phyloP scores from a whole-genome alignment of 1,140 invertebrate genomes.

The Ptiloglossa arizonensis region DNA sequence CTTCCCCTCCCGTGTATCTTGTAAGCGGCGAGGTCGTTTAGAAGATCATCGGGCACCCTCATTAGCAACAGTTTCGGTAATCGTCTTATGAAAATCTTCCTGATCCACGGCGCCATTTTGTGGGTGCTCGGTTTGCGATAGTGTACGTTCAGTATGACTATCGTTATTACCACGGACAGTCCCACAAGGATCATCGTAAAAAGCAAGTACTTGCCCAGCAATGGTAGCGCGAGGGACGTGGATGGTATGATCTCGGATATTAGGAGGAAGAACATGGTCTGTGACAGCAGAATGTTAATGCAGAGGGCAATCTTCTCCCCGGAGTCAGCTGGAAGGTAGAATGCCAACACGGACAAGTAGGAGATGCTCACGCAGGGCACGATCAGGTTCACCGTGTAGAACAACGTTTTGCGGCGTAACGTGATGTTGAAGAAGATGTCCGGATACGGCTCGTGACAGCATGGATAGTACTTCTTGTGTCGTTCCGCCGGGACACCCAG shows the following conservation, averaged over 20 bases:
- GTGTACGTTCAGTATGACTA: slow-evolving; percentile 99
- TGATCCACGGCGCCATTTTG: slow-evolving; percentile 96
- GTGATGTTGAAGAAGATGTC: slow-evolving; percentile 99
- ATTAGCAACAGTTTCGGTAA: slow-evolving; percentile 92
- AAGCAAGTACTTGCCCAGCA: slow-evolving; percentile 98
- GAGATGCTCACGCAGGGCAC: slow-evolving; percentile 97
- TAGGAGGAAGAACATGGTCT: slow-evolving; percentile 99
- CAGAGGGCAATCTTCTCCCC: slow-evolving; percentile 99
- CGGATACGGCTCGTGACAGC: slow-evolving; percentile 93
- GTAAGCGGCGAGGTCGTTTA: slow-evolving; percentile 89
- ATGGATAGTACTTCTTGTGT: slow-evolving; percentile 94
- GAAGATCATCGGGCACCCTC: slow-evolving; percentile 91
- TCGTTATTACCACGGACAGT: slow-evolving; percentile 97
- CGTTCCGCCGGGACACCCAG: slow-evolving; percentile 94
- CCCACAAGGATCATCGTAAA: slow-evolving; percentile 99
- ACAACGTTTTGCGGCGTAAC: slow-evolving; percentile 95
- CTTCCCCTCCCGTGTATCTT: slow-evolving; percentile 86
- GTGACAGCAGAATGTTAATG: slow-evolving; percentile 98
- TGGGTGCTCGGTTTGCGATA: slow-evolving; percentile 99
- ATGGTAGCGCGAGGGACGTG: slow-evolving; percentile 96
- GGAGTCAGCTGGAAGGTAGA: slow-evolving; percentile 98
- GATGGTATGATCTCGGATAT: slow-evolving; percentile 99
- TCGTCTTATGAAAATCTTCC: slow-evolving; percentile 92
- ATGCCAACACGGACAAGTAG: slow-evolving; percentile 95
- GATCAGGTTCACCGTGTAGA: slow-evolving; percentile 98